Base-by-base conservation (phyloP, 2,797 vertebrate species). In the Sebastes umbrosus region DNA sequence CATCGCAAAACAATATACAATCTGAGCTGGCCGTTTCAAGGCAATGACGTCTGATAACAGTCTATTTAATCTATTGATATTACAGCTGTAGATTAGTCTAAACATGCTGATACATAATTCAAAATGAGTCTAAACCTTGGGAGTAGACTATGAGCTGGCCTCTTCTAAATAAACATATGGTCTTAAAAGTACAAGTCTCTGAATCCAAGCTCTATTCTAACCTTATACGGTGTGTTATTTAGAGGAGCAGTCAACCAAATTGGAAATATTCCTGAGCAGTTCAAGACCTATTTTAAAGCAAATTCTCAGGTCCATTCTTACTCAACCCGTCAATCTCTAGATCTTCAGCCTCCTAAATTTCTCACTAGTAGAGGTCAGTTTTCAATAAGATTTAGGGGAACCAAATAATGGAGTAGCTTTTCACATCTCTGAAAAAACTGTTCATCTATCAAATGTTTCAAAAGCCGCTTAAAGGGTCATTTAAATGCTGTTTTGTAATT, bases 1-100 rank as follows among this genome's bases (percentile, higher is more conserved):
- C 68, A 62, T 74, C 58, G 9, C 70, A 83, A 82, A 79, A 84
- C 46, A 85, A 80, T 73, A 60, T 65, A 73, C 13, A 79, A 70
- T 66, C 69, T 67, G 68, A 87, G 29, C 31, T 57, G 77, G 27
- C 39, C 29, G 58, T 75, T 79, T 72, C 46, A 64, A 52, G 29
- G 8, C 24, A 58, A 57, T 6, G 22, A 7, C 25, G 24, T 79
- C 4, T 25, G 32, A 58, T 34, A n/a, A 24, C 32, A 29, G 32
- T 72, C 10, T 18, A 4, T 55, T 29, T 43, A 5, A 62, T 68
- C 6, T 73, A 57, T 62, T 25, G 50, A 73, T 25, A 36, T 67
- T 50, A 67, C 11, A 20, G 14, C 10, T 2, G 18, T 29, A 5
- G 24, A 58, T 66, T 84, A 43, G 18, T 59, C 11, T 39, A 16